Evolutionary conservation across 2,888 invertebrate species (phyloP), one percentile per base, ranked within the genome.

Genomic region (Hyppa rectilinea): DNA sequence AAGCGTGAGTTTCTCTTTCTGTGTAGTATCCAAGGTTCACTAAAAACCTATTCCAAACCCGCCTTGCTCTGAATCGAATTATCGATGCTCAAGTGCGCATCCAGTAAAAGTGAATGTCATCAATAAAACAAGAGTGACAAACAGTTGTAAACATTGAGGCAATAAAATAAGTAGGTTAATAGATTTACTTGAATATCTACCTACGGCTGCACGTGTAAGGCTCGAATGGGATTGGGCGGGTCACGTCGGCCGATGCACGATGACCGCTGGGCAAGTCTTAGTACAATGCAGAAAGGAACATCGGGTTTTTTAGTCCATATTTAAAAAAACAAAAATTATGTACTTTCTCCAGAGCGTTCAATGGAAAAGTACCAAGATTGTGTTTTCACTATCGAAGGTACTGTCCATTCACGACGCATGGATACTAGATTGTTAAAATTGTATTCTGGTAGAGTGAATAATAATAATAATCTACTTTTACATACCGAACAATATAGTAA

Each of bases 121-220:
- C 23, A 17, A 79, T 75, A 79, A 72, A 79, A 52, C 52, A 38
- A 43, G 75, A 61, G 50, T 60, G 76, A 47, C 67, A 73, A 79
- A 79, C 59, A 80, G 75, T 55, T 75, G 69, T 81, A 59, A 81
- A 68, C 62, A 65, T 53, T 53, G 75, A 53, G 45, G 53, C 77
- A 63, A 29, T 68, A 62, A 77, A 77, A 67, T 62, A 76, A 80
- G 70, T 80, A 64, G 81, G 83, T 83, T 81, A 72, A 69, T 80
- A 70, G 81, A 70, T 76, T 80, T 70, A 81, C 66, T 63, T 72
- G 67, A 76, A n/a, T n/a, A n/a, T n/a, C n/a, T n/a, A n/a, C n/a
- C n/a, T n/a, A n/a, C n/a, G n/a, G n/a, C n/a, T n/a, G n/a, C n/a
- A n/a, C n/a, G n/a, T n/a, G n/a, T n/a, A n/a, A n/a, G n/a, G n/a